These are phyloP conservation scores for Aricia artaxerxes DNA, from an alignment of 2,888 invertebrate genomes.

Conservation along the genomic window DNA sequence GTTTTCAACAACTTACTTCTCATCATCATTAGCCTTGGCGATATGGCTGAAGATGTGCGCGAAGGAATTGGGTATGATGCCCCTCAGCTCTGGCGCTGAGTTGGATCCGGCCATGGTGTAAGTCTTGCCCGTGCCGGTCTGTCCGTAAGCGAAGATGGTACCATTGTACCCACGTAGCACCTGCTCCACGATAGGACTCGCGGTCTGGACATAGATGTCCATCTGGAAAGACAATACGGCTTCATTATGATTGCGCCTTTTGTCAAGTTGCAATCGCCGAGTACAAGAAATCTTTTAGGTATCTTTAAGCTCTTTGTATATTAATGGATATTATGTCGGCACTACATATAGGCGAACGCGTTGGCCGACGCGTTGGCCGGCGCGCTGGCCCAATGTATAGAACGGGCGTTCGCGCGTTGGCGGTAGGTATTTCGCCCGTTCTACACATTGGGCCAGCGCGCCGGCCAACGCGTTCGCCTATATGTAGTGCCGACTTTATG, in stretches of 20 bases:
- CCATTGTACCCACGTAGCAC: constrained; percentile 98
- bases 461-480: too few species aligned
- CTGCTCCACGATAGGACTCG: constrained; percentile 97
- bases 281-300: too few species aligned
- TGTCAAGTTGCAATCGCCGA: neutral
- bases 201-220: constrained; percentile 97
- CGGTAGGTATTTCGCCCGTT: too few species aligned
- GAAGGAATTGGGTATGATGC: constrained; percentile 99
- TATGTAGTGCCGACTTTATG: too few species aligned
- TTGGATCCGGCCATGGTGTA: constrained; percentile 98
- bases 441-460: too few species aligned
- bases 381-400: too few species aligned
- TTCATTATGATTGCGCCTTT: neutral
- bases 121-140: constrained; percentile 98
- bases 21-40: constrained; percentile 94
- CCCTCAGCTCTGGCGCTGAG: constrained; percentile 92
- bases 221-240: constrained; percentile 72
- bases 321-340: too few species aligned
- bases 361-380: too few species aligned
- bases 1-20: constrained; percentile 82
- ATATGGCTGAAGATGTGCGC: constrained; percentile 99
- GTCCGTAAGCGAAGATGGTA: constrained; percentile 93
- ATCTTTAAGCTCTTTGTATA: too few species aligned
- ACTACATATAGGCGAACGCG: too few species aligned
- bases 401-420: too few species aligned